Percentiles rank a stretch among this genome's conserved stretches.
These are phyloP conservation scores for Sebastes jordani DNA, from an alignment of 2,797 vertebrate species.

Conservation along the genomic window DNA sequence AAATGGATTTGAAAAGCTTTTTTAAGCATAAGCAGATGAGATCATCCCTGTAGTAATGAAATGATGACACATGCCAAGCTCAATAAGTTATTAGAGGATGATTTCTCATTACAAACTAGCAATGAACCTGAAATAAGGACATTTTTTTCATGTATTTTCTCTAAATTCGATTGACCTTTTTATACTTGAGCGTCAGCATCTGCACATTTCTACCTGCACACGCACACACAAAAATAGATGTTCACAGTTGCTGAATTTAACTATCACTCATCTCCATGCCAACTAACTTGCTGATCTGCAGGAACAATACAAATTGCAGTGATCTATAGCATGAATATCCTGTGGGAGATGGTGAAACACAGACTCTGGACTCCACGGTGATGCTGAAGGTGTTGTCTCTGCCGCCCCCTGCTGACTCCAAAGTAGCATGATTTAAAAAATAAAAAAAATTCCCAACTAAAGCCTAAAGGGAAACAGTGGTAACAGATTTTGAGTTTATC, in stretches of 20 bases:
- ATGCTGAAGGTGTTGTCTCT: slow-evolving; percentile 36
- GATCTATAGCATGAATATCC: background rate
- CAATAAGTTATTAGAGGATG: background rate
- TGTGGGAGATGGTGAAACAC: background rate
- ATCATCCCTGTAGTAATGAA: background rate
- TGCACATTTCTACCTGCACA: background rate
- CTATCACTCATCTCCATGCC: slow-evolving; percentile 3
- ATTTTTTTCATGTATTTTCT: background rate
- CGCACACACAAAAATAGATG: background rate
- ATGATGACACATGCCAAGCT: background rate
- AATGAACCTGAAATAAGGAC: background rate
- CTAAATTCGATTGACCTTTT: background rate
- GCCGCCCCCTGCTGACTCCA: slow-evolving; percentile 72
- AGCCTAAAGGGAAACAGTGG: background rate
- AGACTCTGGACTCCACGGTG: background rate
- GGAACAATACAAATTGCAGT: background rate
- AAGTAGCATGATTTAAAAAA: background rate
- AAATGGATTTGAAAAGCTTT: background rate
- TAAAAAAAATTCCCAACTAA: background rate
- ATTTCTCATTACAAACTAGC: background rate
- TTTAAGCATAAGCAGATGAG: background rate
- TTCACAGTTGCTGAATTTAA: background rate
- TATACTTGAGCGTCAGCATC: background rate
- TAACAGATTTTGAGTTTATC: background rate
- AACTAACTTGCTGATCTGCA: background rate